These are phyloP conservation scores for Phenganax marumi DNA, from an alignment of 92 coral and sea anemone genomes.

Conservation along the genomic window DNA sequence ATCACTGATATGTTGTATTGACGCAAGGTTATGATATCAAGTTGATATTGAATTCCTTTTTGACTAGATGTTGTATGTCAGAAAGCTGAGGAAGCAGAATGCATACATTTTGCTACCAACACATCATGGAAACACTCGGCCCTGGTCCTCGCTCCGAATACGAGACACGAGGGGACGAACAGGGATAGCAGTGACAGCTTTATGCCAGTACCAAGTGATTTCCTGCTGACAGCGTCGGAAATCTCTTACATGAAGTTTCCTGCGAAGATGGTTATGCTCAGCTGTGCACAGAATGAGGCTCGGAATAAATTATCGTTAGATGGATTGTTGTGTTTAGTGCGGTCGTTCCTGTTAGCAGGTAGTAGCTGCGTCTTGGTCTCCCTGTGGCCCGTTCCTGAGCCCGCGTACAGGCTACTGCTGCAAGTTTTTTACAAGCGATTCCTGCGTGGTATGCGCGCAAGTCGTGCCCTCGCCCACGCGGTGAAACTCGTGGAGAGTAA, in stretches of 20 bases:
- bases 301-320: slow-evolving; percentile 87
- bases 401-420: slow-evolving; percentile 86
- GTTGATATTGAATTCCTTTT: too few relatives aligned
- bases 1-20: too few relatives aligned
- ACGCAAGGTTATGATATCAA: too few relatives aligned
- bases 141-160: slow-evolving; percentile 75
- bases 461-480: slow-evolving; percentile 96
- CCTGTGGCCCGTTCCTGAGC: slow-evolving; percentile 97
- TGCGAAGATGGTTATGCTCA: slow-evolving; percentile 84
- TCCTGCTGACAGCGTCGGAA: slow-evolving; percentile 93
- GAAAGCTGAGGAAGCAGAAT: slow-evolving; percentile 71
- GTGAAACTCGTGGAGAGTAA: slow-evolving; percentile 93
- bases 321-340: slow-evolving; percentile 80
- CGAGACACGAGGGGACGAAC: slow-evolving; percentile 65
- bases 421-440: slow-evolving; percentile 92
- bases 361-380: slow-evolving; percentile 84
- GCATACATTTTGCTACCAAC: slow-evolving; percentile 97
- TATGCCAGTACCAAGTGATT: slow-evolving; percentile 80
- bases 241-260: slow-evolving; percentile 73
- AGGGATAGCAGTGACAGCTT: slow-evolving; percentile 76
- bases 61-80: slow-evolving; percentile 55
- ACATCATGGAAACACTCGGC: slow-evolving; percentile 98
- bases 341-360: slow-evolving; percentile 93
- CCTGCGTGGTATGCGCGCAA: slow-evolving; percentile 80
- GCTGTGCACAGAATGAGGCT: slow-evolving; percentile 90